Base-by-base conservation (phyloP, 2,888 invertebrate genomes). In the Hipparchia semele region DNA sequence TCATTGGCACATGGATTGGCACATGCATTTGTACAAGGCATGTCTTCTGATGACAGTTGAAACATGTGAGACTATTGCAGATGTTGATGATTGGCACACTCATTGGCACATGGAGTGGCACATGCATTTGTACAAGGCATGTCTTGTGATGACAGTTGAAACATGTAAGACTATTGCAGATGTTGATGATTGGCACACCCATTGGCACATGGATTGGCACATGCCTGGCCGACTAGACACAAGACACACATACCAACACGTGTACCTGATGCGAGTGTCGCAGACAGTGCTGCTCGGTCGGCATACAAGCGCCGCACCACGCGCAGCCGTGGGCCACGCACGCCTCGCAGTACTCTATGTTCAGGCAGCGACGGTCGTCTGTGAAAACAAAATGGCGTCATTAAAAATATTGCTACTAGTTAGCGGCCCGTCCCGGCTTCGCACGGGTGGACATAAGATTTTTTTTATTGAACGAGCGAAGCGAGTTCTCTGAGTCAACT, bases 231-330 rank as follows among this genome's bases (percentile, higher is more conserved):
- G 46, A 60, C 62, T 46, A 62, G 51, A 64, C 64, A 64, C 64
- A 64, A 39, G 13, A 13, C 49, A 64, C 64, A 54, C 61, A 61
- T 73, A 70, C 72, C 70, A 72, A 68, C 46, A 68, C 51, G 65
- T 53, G 8, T 70, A 87, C 88, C 84, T 87, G 87, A 59, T 86
- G 86, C 45, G 86, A 77, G 56, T 86, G 89, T 0, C 86, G 74
- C 2, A 83, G 80, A 66, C 92, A 92, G 78, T 85, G 86, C 59
- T 84, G 83, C 6, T 86, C 82, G 2, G 86, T 78, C 0, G 87
- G 78, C 72, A 86, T 80, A 78, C 93, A 93, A 0, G 84, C 82
- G 45, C 91, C 92, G 81, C 93, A 93, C 92, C 92, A 92, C n/a
- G 88, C 88, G 76, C 93, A 93, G 10, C 89, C 86, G 0, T 90